These are phyloP conservation scores for Pangasius djambal DNA, from an alignment of 2,797 vertebrate species.

Conservation along the genomic window DNA sequence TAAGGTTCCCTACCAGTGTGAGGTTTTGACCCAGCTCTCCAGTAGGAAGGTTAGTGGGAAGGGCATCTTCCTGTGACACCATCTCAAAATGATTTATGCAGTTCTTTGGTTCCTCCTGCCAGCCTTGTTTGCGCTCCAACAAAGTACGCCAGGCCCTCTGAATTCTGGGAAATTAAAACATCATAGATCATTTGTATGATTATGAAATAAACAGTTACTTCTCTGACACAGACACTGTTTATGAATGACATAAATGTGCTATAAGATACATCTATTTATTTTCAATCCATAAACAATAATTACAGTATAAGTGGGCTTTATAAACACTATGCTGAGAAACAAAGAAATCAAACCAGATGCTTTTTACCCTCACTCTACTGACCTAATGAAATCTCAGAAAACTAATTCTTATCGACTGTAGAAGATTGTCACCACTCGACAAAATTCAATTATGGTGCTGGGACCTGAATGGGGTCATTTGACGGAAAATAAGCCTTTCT, in stretches of 20 bases:
- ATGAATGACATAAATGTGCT: neutral
- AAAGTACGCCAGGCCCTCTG: constrained; percentile 77
- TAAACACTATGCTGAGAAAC: neutral
- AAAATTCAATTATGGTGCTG: constrained; percentile 70
- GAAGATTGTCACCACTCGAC: constrained; percentile 55
- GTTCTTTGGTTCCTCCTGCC: constrained; percentile 54
- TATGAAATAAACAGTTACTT: neutral
- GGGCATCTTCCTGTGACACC: constrained; percentile 51
- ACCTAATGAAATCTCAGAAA: constrained; percentile 29
- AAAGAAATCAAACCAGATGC: neutral
- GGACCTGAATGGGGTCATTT: constrained; percentile 9
- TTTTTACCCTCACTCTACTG: neutral
- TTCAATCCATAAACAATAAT: neutral
- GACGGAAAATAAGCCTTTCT: constrained; percentile 17
- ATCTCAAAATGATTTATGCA: constrained; percentile 26
- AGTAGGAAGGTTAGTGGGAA: constrained; percentile 54
- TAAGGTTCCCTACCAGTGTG: constrained; percentile 64
- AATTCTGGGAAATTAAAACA: constrained; percentile 65
- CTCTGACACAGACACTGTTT: neutral
- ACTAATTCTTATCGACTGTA: constrained; percentile 33
- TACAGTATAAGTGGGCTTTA: neutral
- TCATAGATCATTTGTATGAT: neutral
- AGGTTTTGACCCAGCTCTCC: constrained; percentile 52
- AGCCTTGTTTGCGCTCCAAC: constrained; percentile 61
- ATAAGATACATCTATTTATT: neutral